phyloP scores from a whole-genome alignment of 2,888 invertebrate genomes.

The Abrostola tripartita region DNA sequence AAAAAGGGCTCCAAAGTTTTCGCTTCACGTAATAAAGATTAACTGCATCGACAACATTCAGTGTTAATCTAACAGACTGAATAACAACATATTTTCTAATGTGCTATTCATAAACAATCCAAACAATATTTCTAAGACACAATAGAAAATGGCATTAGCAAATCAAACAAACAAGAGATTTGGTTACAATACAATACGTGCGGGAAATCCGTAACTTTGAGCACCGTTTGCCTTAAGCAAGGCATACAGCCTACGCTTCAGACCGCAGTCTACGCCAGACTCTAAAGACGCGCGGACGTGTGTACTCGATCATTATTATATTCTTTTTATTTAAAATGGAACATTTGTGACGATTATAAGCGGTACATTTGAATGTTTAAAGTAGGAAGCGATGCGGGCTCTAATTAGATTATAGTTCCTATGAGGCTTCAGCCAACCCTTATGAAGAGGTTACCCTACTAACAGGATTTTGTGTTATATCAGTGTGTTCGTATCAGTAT shows the following conservation, averaged over 20 bases:
- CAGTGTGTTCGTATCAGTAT: conserved; percentile 57
- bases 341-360: conserved; percentile 36
- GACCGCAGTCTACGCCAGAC: conserved; percentile 60
- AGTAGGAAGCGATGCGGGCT: conserved; percentile 56
- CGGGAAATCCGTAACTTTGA: conserved; percentile 68
- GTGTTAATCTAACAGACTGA: too few relatives aligned
- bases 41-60: neutral
- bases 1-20: too few relatives aligned
- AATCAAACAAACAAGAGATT: conserved; percentile 50
- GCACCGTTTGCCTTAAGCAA: conserved; percentile 67
- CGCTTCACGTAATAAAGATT: neutral
- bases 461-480: conserved; percentile 66
- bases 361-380: conserved; percentile 38
- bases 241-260: conserved; percentile 68
- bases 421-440: conserved; percentile 74
- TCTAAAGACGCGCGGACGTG: conserved; percentile 67
- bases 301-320: conserved; percentile 37
- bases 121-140: conserved; percentile 27
- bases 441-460: conserved; percentile 63
- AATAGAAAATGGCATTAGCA: conserved; percentile 41
- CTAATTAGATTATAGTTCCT: conserved; percentile 71
- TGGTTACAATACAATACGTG: conserved; percentile 34
- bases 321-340: conserved; percentile 17
- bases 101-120: conserved; percentile 10
- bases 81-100: conserved; percentile 19